Conservation (phyloP, 2,888 invertebrate genomes). For the Athetis lepigone region DNA sequence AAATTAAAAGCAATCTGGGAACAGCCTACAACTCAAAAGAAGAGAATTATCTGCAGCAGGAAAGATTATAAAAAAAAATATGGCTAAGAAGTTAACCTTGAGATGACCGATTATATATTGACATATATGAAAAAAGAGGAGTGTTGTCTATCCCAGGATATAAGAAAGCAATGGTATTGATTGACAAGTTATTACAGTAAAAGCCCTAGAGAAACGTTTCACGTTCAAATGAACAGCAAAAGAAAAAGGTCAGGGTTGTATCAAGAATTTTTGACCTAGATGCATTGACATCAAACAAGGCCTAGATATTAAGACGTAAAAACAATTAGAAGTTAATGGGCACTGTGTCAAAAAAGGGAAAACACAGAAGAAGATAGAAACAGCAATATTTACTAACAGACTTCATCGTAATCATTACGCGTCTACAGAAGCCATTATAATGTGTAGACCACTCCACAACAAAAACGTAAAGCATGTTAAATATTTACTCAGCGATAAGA, state of each 20-base stretch:
- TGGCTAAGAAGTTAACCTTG: neutral
- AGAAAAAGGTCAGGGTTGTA: neutral
- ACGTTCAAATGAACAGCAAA: neutral
- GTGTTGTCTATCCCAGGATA: neutral
- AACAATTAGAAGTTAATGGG: neutral
- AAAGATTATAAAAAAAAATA: no score
- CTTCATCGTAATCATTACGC: constrained; percentile 2
- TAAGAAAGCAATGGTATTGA: neutral
- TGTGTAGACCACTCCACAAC: constrained; percentile 6
- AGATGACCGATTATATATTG: neutral
- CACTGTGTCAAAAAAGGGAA: neutral
- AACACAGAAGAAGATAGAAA: neutral
- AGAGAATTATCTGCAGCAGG: neutral
- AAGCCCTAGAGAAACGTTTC: constrained; percentile 1
- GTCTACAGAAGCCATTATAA: neutral
- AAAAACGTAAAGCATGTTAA: constrained; percentile 10
- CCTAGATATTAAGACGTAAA: neutral
- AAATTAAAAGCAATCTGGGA: neutral
- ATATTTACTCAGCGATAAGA: constrained; percentile 22
- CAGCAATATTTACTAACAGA: constrained; percentile 24
- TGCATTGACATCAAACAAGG: no score
- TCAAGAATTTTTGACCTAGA: no score
- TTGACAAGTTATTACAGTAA: neutral
- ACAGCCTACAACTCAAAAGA: neutral
- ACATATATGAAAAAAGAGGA: neutral